Base-by-base conservation (phyloP, 2,113 vertebrate genomes). In the Apteryx mantelli region DNA sequence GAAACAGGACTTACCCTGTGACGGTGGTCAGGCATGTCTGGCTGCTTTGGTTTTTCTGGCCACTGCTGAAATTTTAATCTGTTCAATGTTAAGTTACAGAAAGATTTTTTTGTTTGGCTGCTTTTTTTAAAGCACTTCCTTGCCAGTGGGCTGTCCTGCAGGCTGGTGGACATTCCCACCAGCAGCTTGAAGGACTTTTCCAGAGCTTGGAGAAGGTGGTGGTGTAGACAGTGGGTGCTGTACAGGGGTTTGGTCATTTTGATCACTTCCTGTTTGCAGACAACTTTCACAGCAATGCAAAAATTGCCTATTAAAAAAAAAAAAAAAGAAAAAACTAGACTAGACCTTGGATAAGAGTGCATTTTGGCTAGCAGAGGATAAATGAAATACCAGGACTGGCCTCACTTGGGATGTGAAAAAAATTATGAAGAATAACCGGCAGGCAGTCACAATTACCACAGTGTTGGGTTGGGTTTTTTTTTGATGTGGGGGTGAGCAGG, bases 51-150 rank as follows among this genome's bases (percentile, higher is more conserved):
- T 32, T 18, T 58, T 13, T 55, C 28, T 52, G 50, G 53, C 42
- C 58, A 65, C 65, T 89, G 74, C 85, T 87, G 65, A 28, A 91
- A 26, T n/a, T 84, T 53, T 26, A 44, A 58, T 40, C 34, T 22
- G 3, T 70, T 87, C 8, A 3, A 0, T 81, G 74, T 53, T 58
- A 64, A 30, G 11, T 22, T 5, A n/a, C 0, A 3, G n/a, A 30
- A 70, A 55, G 32, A 63, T 13, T 21, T 9, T 9, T 13, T 28
- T 38, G 42, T 48, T 48, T 28, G 20, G 11, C 2, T 1, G 44
- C 19, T 36, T 80, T 60, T n/a, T 55, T 28, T 3, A 55, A 56
- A 18, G 7, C 25, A 6, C 1, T 3, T 63, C 9, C 1, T 36
- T 68, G 20, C 19, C 61, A 11, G 26, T 6, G 25, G 22, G 26